phyloP scores from a whole-genome alignment of 2,888 invertebrate species.

The Plemyria rubiginata region DNA sequence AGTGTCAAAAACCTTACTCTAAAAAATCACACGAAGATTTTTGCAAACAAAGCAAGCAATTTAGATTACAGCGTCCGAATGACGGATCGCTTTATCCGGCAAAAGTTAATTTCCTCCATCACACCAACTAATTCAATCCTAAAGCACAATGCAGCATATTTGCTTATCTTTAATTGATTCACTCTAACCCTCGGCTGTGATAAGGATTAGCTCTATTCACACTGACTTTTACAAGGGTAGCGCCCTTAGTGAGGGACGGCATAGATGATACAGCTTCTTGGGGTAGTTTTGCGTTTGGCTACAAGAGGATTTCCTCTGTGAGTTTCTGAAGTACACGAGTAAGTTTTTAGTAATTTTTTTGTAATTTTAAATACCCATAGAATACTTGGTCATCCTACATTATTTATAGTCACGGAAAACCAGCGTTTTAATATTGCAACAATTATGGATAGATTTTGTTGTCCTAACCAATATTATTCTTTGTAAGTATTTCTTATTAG shows the following conservation, averaged over 20 bases:
- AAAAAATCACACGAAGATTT: constrained; percentile 35
- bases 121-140: constrained; percentile 77
- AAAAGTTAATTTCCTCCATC: constrained; percentile 81
- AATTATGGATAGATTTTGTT: too few relatives aligned
- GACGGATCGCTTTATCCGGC: constrained; percentile 74
- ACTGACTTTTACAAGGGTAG: constrained; percentile 84
- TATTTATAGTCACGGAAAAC: too few relatives aligned
- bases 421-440: too few relatives aligned
- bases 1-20: neutral
- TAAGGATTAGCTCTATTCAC: constrained; percentile 84
- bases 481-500: too few relatives aligned
- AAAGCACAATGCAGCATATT: constrained; percentile 77
- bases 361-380: too few relatives aligned
- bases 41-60: constrained; percentile 59
- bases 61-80: constrained; percentile 63
- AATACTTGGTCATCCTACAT: too few relatives aligned
- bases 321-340: constrained; percentile 6
- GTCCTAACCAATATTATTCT: too few relatives aligned
- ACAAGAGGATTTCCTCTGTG: constrained; percentile 37
- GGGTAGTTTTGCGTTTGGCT: constrained; percentile 36
- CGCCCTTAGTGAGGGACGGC: constrained; percentile 72
- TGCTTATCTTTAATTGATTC: constrained; percentile 85
- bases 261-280: constrained; percentile 48
- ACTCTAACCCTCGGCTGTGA: constrained; percentile 76
- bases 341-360: too few relatives aligned